A percentile compares a stretch with the other conserved stretches of the same genome.
Evolutionary conservation across 30 jellyfish, hydroid and myxozoan species (phyloP).

Genomic region (Turritopsis rubra): DNA sequence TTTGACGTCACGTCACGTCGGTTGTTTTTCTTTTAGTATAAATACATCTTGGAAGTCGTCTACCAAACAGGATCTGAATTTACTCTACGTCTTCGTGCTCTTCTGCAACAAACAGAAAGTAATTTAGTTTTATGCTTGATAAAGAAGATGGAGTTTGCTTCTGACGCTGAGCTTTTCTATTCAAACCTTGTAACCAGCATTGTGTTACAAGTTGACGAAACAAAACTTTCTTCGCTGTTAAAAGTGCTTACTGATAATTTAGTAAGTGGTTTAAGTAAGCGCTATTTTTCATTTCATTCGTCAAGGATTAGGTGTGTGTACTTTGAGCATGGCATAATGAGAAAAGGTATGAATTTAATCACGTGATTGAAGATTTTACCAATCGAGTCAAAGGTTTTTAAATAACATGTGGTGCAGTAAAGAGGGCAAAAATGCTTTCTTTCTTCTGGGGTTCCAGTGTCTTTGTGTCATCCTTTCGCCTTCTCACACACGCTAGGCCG

Average conservation of each 20-base stretch:
- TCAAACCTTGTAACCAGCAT: background rate
- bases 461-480: too few relatives aligned
- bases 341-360: too few relatives aligned
- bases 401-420: background rate
- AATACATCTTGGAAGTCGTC: background rate
- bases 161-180: background rate
- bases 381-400: background rate
- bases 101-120: background rate
- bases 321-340: too few relatives aligned
- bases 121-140: background rate
- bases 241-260: background rate
- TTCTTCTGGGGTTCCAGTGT: too few relatives aligned
- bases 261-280: too few relatives aligned
- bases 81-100: constrained; percentile 10
- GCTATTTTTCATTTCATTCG: too few relatives aligned
- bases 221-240: background rate
- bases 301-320: too few relatives aligned
- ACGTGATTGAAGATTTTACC: too few relatives aligned
- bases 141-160: background rate
- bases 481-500: background rate
- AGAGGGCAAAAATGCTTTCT: background rate
- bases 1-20: too few relatives aligned
- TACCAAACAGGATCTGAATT: background rate
- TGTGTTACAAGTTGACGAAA: background rate
- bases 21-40: background rate